Evolutionary conservation across 2,113 vertebrate species (phyloP).

Genomic region (Gambusia affinis): DNA sequence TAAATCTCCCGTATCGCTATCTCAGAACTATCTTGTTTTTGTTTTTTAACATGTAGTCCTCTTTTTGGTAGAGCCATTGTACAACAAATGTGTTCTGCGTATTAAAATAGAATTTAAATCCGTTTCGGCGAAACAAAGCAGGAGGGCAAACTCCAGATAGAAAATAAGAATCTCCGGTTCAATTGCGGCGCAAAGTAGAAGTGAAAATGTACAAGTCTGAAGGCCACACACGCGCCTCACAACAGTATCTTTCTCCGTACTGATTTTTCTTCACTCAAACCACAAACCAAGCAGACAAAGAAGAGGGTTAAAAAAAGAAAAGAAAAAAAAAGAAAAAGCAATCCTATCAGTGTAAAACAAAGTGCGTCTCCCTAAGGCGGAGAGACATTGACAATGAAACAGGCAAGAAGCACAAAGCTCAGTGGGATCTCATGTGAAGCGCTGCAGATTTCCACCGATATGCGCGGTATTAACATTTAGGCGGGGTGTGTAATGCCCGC

Average conservation of each 20-base stretch:
- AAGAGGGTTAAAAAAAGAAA: not conserved
- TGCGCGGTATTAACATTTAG: conserved; percentile 68
- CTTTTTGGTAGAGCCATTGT: not conserved
- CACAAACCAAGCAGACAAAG: conserved; percentile 56
- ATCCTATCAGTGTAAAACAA: conserved; percentile 74
- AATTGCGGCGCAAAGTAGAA: conserved; percentile 5
- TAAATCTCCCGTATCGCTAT: not conserved
- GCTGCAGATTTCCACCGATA: conserved; percentile 70
- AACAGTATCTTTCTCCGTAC: conserved; percentile 27
- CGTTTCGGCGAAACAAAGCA: not conserved
- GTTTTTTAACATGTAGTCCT: not conserved
- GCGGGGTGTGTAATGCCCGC: conserved; percentile 54
- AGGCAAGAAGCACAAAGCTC: conserved; percentile 55
- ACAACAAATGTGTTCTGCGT: not conserved
- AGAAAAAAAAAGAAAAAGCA: not conserved
- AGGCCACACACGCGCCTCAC: conserved; percentile 41
- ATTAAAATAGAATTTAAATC: conserved; percentile 1
- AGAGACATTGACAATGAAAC: conserved; percentile 75
- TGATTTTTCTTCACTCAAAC: conserved; percentile 45
- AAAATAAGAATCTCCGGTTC: not conserved
- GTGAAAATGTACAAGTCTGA: conserved; percentile 5
- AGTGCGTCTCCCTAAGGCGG: conserved; percentile 63
- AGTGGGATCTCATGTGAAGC: conserved; percentile 57
- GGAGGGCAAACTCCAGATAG: not conserved
- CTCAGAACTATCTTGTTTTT: no score